Conservation (phyloP, 2,797 vertebrate genomes). For the Loriculus beryllinus region DNA sequence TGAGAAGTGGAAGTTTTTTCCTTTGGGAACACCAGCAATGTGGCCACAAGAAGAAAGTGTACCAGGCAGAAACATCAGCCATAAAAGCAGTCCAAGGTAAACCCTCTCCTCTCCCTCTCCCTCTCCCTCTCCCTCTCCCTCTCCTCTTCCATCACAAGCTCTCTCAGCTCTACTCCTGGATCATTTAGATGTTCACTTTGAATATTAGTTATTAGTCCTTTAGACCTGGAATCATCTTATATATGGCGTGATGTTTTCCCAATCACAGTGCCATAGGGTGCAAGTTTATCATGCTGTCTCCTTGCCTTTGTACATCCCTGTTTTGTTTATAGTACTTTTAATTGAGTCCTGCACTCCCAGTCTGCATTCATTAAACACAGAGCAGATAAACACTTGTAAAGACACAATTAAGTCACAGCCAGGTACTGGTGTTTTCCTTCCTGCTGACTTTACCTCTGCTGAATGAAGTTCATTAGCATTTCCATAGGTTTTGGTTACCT, state of each 20-base stretch:
- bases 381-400: conserved; percentile 54
- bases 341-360: conserved; percentile 57
- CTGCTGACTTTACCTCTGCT: conserved; percentile 47
- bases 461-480: conserved; percentile 50
- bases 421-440: conserved; percentile 52
- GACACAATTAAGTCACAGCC: conserved; percentile 61
- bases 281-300: not conserved
- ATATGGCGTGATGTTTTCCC: not conserved
- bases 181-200: not conserved
- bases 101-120: not conserved
- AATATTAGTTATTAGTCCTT: not conserved
- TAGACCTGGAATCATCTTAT: not conserved
- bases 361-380: conserved; percentile 43
- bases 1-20: not conserved
- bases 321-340: conserved; percentile 53
- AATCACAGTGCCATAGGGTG: not conserved
- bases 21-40: not conserved
- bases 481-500: conserved; percentile 41
- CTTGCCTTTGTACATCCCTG: not conserved
- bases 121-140: not conserved
- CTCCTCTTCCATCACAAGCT: not conserved
- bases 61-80: not conserved
- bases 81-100: not conserved
- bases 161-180: not conserved
- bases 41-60: not conserved